Evolutionary conservation across 2,888 invertebrate species (phyloP), one percentile per base, ranked within the genome.

Genomic region (Metellina segmentata): DNA sequence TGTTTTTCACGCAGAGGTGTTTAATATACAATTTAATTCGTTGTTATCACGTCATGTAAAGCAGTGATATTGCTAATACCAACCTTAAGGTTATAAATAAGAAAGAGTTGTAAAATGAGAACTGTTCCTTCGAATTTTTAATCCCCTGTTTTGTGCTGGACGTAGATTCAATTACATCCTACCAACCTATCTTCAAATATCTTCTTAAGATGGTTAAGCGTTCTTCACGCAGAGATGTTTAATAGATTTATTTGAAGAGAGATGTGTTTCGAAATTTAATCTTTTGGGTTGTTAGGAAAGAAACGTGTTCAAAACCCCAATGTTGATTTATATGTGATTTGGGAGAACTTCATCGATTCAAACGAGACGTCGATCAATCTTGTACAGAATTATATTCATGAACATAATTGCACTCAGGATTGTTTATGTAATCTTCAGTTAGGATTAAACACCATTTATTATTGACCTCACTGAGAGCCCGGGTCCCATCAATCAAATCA

Each of bases 401-500:
- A 6, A 20, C 16, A 1, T 79, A 79, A 20, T 79, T 79, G 79
- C 79, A 61, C 7, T 34, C 79, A 20, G 61, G 53, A 34, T 61
- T 85, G 53, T 75, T 85, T 85, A 48, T 34, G 75, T 48, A 74
- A 53, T 75, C 74, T 53, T 85, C n/a, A 51, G 72, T 11, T 82
- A 51, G 79, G 79, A 79, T 79, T 79, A 79, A 79, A 19, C 53
- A 79, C 53, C 79, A 61, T 79, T 79, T 79, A 79, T 79, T 61
- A 79, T 61, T 79, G 79, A 79, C 61, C 79, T 16, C 79, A 61
- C 20, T 79, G 79, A 79, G 20, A 79, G 61, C 34, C 77, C 16
- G 51, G 51, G 52, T n/a, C 77, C 61, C 81, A 88, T 88, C 88
- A 72, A 88, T 88, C 88, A 88, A 81, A 75, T 75, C 69, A 81